Evolutionary conservation across 2,113 vertebrate genomes (phyloP).

Genomic region (Xiphophorus maculatus): DNA sequence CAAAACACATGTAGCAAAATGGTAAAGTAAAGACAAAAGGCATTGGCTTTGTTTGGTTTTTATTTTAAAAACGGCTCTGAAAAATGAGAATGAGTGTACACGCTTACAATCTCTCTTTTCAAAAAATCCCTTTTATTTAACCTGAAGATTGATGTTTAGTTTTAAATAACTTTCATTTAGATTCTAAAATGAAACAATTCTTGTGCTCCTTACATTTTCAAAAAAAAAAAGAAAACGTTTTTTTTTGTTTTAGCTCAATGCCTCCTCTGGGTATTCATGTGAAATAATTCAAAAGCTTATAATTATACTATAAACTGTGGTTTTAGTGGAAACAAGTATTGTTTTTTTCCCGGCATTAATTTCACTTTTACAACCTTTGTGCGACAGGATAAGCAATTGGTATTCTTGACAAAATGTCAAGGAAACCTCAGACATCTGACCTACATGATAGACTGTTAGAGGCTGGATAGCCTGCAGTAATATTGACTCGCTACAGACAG

Average conservation of each 20-base stretch:
- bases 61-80: too few species aligned
- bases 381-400: not conserved
- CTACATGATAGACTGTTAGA: not conserved
- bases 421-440: not conserved
- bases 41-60: constrained; percentile 4
- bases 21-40: not conserved
- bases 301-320: not conserved
- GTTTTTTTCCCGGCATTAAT: not conserved
- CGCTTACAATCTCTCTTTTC: too few species aligned
- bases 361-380: not conserved
- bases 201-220: not conserved
- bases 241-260: not conserved
- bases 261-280: not conserved
- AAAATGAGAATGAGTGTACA: too few species aligned
- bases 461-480: constrained; percentile 7
- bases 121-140: not conserved
- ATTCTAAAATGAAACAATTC: too few species aligned
- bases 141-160: not conserved
- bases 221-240: too few species aligned
- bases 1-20: not conserved
- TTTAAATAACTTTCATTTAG: not conserved
- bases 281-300: not conserved
- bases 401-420: not conserved
- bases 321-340: not conserved
- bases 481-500: constrained; percentile 32